Base-by-base conservation (phyloP, 1,140 invertebrate species). In the Zaprionus lachaisei region DNA sequence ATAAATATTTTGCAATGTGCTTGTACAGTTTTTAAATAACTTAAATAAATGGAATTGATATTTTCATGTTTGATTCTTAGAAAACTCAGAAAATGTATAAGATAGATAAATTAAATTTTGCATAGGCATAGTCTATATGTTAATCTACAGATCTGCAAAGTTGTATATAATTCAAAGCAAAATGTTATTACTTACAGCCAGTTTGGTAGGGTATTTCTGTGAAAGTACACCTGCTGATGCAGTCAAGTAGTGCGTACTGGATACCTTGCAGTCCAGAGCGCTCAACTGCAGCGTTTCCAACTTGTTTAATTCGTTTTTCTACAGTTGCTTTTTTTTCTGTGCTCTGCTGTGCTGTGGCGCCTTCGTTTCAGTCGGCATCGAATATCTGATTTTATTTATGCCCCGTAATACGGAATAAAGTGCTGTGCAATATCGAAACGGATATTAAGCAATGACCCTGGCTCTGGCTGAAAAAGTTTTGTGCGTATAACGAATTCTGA, bases 311-410 rank as follows among this genome's bases (percentile, higher is more conserved):
- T 26, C 49, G 4, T 41, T 61, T 63, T 65, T 75, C 47, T 51
- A 51, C 20, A 24, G 47, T 51, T 60, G 66, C 61, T 51, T 31
- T 44, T 26, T 63, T 71, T 67, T 71, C 1, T 31, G 28, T 9
- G 7, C 6, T 68, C 80, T 83, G n/a, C 58, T 41, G 9, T 14
- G 28, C 24, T 56, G 2, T 47, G 56, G 68, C 37, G 67, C 54
- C 67, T 47, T 26, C 20, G n/a, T 41, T 77, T 77, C 65, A 58
- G 37, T 67, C 38, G 20, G 26, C 38, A 31, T 56, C 60, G 44
- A 51, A n/a, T 64, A 15, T 54, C 28, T 61, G 72, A 87, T 70
- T 87, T 87, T 87, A 83, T 87, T 83, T 89, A 89, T 87, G 76
- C 62, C 47, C 57, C 77, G 62, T 81, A 79, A 85, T 85, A 51